Evolutionary conservation across 2,888 invertebrate species (phyloP).

Genomic region (Xestia xanthographa): DNA sequence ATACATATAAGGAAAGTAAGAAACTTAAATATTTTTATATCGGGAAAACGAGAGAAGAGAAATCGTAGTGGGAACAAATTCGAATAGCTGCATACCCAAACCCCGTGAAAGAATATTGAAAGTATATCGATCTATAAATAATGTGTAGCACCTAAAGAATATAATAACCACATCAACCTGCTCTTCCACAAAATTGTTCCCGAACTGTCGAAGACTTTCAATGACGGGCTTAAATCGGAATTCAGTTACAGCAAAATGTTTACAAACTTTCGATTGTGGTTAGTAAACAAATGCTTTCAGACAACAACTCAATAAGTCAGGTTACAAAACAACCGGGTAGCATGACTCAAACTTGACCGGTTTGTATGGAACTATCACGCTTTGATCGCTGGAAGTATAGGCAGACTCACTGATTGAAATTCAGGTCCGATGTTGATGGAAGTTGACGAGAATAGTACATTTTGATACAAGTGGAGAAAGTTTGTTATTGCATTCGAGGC

Average conservation of each 20-base stretch:
- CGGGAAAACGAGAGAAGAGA: background rate
- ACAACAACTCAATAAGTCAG: constrained; percentile 37
- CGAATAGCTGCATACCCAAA: background rate
- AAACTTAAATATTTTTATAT: background rate
- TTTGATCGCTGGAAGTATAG: background rate
- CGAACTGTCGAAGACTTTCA: constrained; percentile 9
- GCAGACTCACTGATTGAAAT: background rate
- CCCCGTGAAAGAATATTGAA: background rate
- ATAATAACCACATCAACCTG: background rate
- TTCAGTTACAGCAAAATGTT: constrained; percentile 40
- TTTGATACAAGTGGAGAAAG: no score
- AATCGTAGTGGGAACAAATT: background rate
- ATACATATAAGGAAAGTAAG: background rate
- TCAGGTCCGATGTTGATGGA: background rate
- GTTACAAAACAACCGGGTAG: constrained; percentile 11
- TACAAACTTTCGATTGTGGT: constrained; percentile 47
- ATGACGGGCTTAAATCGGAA: constrained; percentile 23
- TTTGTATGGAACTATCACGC: background rate
- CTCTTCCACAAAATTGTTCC: background rate
- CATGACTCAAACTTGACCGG: constrained; percentile 25
- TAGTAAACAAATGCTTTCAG: constrained; percentile 36
- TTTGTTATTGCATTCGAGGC: no score
- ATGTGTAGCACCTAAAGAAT: background rate
- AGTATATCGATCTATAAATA: background rate
- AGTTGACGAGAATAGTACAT: background rate